Conservation (phyloP, 2,888 invertebrate species). For the Oscheius sp. region DNA sequence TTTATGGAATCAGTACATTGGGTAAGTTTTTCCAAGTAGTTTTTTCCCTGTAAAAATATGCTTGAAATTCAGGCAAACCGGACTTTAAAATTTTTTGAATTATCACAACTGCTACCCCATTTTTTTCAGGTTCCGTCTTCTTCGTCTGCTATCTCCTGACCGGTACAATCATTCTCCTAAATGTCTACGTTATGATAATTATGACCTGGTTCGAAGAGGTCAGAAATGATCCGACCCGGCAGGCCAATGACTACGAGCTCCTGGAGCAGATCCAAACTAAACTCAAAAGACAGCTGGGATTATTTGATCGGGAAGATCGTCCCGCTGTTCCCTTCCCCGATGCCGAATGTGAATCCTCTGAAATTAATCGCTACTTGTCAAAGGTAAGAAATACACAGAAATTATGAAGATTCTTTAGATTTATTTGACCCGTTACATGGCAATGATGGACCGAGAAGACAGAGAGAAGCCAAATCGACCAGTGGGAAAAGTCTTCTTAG, state of each 20-base stretch:
- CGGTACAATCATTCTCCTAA: constrained; percentile 55
- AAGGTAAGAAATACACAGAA: not conserved
- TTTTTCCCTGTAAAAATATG: no score
- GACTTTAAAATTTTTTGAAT: no score
- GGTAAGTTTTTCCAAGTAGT: not conserved
- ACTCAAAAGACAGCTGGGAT: constrained; percentile 36
- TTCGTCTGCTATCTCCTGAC: constrained; percentile 55
- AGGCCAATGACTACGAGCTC: constrained; percentile 65
- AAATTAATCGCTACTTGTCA: not conserved
- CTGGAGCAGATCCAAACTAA: constrained; percentile 59
- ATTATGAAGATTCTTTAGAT: not conserved
- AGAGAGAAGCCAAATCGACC: not conserved
- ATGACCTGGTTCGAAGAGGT: constrained; percentile 63
- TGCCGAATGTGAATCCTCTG: not conserved
- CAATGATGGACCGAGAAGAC: not conserved
- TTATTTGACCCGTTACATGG: not conserved
- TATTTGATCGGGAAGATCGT: constrained; percentile 7
- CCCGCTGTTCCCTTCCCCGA: constrained; percentile 7
- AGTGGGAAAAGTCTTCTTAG: not conserved
- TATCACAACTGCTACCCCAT: no score
- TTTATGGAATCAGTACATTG: constrained; percentile 26
- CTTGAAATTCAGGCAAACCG: no score
- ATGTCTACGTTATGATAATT: constrained; percentile 62
- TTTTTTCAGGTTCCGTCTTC: constrained; percentile 50
- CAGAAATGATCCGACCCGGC: constrained; percentile 54